Conservation (phyloP, 2,888 invertebrate genomes). For the Lottia gigantea region DNA sequence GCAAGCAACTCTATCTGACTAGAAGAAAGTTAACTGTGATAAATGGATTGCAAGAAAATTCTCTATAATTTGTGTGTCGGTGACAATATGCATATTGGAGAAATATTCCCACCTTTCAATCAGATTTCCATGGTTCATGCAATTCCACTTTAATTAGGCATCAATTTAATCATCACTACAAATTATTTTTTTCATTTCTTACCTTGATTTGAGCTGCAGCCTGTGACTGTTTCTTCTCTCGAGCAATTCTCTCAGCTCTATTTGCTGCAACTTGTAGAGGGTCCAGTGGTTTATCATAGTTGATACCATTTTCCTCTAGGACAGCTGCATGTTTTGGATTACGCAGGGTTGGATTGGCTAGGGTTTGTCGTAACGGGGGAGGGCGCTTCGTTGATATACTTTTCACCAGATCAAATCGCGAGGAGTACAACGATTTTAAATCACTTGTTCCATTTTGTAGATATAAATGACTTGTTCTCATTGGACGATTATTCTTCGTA, state of each 20-base stretch:
- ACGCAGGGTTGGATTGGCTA: slow-evolving; percentile 78
- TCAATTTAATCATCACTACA: no score
- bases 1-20: no score
- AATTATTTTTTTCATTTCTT: slow-evolving; percentile 1
- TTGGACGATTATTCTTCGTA: slow-evolving; percentile 76
- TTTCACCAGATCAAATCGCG: slow-evolving; percentile 82
- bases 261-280: slow-evolving; percentile 73
- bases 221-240: slow-evolving; percentile 70
- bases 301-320: slow-evolving; percentile 84
- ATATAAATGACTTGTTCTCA: slow-evolving; percentile 82
- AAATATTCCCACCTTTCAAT: no score
- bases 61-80: no score
- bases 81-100: no score
- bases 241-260: slow-evolving; percentile 85
- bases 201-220: slow-evolving; percentile 19
- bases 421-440: slow-evolving; percentile 76
- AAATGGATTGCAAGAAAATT: no score
- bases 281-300: slow-evolving; percentile 84
- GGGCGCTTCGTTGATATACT: slow-evolving; percentile 72
- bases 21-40: no score
- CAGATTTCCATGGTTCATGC: no score
- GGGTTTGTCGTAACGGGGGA: slow-evolving; percentile 81
- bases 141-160: no score
- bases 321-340: slow-evolving; percentile 87
- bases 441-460: slow-evolving; percentile 82